These are phyloP conservation scores for Euspilapteryx auroguttella DNA, from an alignment of 2,888 invertebrate genomes.

Conservation along the genomic window DNA sequence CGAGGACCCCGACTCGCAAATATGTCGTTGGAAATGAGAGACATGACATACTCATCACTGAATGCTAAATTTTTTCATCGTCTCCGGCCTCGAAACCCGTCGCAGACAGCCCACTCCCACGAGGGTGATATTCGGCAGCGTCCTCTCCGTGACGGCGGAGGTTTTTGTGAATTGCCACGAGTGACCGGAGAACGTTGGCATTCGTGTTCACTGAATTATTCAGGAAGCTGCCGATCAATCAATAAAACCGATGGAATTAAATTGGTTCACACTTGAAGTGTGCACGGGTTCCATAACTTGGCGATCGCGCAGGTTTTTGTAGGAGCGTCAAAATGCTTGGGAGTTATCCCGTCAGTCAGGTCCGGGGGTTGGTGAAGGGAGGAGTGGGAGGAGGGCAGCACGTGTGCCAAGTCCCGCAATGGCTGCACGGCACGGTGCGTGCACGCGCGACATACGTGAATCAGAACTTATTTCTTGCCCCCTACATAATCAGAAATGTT, in stretches of 20 bases:
- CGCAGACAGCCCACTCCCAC: slow-evolving; percentile 33
- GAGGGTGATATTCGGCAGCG: slow-evolving; percentile 30
- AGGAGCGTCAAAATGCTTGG: slow-evolving; percentile 38
- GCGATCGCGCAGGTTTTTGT: slow-evolving; percentile 34
- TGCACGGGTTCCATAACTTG: slow-evolving; percentile 43
- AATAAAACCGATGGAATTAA: slow-evolving; percentile 54
- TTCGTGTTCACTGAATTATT: slow-evolving; percentile 56
- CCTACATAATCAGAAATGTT: too few species aligned
- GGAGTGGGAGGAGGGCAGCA: too few species aligned
- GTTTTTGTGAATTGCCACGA: slow-evolving; percentile 43
- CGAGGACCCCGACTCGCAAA: slow-evolving; percentile 52
- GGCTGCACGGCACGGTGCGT: too few species aligned
- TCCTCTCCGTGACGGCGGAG: slow-evolving; percentile 12
- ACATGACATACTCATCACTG: slow-evolving; percentile 62
- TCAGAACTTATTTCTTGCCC: too few species aligned
- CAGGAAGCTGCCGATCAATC: slow-evolving; percentile 55
- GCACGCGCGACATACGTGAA: too few species aligned
- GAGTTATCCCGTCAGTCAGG: slow-evolving; percentile 42
- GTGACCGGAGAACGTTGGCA: slow-evolving; percentile 39
- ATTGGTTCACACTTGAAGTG: slow-evolving; percentile 56
- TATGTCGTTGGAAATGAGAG: slow-evolving; percentile 56
- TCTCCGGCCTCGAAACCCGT: slow-evolving; percentile 29
- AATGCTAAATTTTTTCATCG: slow-evolving; percentile 39
- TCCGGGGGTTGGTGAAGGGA: too few species aligned
- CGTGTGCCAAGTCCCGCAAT: too few species aligned